Base-by-base conservation (phyloP, 37 sponge, comb jelly and placozoan genomes). In the Beroe forskalii region DNA sequence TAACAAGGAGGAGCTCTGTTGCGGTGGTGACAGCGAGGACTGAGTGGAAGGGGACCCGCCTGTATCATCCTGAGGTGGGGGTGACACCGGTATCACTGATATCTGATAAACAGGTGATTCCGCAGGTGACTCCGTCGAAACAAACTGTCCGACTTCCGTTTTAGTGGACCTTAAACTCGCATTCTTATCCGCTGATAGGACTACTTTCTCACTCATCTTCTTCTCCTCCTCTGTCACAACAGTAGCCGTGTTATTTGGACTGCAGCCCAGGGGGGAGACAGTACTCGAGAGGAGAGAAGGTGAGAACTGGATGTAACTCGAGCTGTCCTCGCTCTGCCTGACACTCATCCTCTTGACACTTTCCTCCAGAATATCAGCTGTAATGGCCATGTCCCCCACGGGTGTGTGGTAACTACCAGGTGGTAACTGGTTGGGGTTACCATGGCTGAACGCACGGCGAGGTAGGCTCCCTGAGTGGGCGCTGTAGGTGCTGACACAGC, bases 401-500 rank as follows among this genome's bases (percentile, higher is more conserved):
- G 55, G 55, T 6, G 55, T 48, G 55, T 6, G 12, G 12, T 12
- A 6, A 6, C 12, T 6, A 12, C 55, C 6, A 6, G 12, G 12
- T 48, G 12, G 12, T 12, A 48, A 12, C 66, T 64, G 66, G 27
- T 8, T 22, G 30, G 4, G 27, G 66, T 64, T 64, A 8, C 66
- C 66, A 22, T 64, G 27, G 27, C 31, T 64, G 12, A 17, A 17
- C 12, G 12, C 55, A 6, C 55, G 55, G 12, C 55, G 55, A 17
- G 55, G 55, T 12, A 48, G 55, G 12, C 12, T 17, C 55, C 55
- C 55, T n/a, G n/a, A 72, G 30, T 9, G 19, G 55, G 37, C n/a
- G 86, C 86, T 80, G 28, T 32, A 39, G 1, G 6, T 38, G 27
- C 86, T 80, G 55, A 80, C 86, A 27, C n/a, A 44, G 30, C 86